Evolutionary conservation across 2,797 vertebrate species (phyloP), one percentile per base, ranked within the genome.

Genomic region (Molossus molossus): DNA sequence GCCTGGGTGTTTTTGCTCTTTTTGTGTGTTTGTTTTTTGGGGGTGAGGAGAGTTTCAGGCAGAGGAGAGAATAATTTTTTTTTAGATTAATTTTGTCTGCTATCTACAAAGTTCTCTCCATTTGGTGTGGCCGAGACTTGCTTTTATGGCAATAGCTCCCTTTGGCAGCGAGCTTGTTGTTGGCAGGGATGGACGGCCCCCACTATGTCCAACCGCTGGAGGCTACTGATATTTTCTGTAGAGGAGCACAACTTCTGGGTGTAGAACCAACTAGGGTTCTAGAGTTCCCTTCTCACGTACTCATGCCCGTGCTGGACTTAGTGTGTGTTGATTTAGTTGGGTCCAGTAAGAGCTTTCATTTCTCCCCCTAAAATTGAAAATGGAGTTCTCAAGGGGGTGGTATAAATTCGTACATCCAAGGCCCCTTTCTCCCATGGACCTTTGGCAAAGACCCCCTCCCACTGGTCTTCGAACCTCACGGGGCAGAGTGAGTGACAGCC

Each of bases 71-170:
- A 58, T 37, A 40, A 40, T 65, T n/a, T 48, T 25, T 77, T 91
- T 86, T 67, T 48, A 84, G 79, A 50, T 92, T 79, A 45, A 60
- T 84, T 94, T 93, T 81, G 87, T 73, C 33, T 77, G 50, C 14
- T 69, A 9, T 72, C 45, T 89, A 83, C 87, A 87, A 55, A 81
- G 6, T 1, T 72, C 11, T 9, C 17, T 65, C n/a, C 6, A 18
- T 57, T 91, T 75, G n/a, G 3, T 53, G 60, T 70, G 84, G 80
- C 18, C 37, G 53, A 94, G 62, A 53, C 27, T 73, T 69, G 8
- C 50, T 69, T 85, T 87, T 90, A 84, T 62, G 64, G 40, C 29
- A 72, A 69, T 13, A 80, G 37, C 40, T 45, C n/a, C 27, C 25
- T 14, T 33, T n/a, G 57, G 23, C 55, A 73, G 70, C 13, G 25